Evolutionary conservation across 2,113 vertebrate genomes (phyloP).

Genomic region (Cottus gobio): DNA sequence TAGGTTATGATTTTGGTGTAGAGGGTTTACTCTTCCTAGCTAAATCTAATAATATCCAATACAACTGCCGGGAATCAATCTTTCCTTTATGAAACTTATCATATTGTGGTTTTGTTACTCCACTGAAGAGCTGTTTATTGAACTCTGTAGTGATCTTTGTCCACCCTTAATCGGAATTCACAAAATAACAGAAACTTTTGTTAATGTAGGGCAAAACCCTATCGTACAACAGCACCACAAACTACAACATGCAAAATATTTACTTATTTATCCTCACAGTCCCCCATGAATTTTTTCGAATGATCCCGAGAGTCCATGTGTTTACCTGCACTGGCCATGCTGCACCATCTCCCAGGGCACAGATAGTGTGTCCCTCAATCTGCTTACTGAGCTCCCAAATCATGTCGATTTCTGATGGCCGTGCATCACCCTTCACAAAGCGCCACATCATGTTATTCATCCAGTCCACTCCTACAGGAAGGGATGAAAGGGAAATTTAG

Average conservation of each 20-base stretch:
- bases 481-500: not conserved
- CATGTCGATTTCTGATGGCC: conserved; percentile 90
- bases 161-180: not conserved
- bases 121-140: not conserved
- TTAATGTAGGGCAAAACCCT: not conserved
- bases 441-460: conserved; percentile 99
- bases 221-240: not conserved
- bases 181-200: no score
- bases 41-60: not conserved
- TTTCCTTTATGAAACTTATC: not conserved
- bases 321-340: conserved; percentile 97
- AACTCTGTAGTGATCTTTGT: not conserved
- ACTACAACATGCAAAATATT: not conserved
- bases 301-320: not conserved
- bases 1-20: not conserved
- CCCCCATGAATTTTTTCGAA: not conserved
- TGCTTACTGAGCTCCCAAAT: conserved; percentile 99
- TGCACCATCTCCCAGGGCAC: conserved; percentile 93
- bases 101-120: not conserved
- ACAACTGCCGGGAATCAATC: not conserved
- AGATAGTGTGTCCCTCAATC: conserved; percentile 98
- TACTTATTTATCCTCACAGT: not conserved
- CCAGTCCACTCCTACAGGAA: conserved; percentile 93
- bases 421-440: conserved; percentile 90
- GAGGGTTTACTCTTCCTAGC: not conserved